phyloP scores from a whole-genome alignment of 2,797 vertebrate genomes.

The Macroramphosus scolopax region DNA sequence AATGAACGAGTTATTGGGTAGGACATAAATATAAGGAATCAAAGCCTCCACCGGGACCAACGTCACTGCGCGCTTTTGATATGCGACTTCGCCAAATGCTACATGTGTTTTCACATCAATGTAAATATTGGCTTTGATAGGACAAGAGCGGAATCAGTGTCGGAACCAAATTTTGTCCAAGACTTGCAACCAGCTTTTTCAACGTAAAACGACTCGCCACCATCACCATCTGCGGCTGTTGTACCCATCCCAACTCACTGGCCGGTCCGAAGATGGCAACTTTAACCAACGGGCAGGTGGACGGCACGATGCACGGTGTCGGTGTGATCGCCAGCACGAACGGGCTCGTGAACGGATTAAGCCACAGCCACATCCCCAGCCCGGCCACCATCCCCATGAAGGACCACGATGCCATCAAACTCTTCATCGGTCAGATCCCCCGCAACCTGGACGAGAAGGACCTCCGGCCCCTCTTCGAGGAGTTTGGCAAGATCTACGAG shows the following conservation, averaged over 20 bases:
- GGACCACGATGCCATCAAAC: conserved; percentile 99
- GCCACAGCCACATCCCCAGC: conserved; percentile 96
- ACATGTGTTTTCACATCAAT: conserved; percentile 76
- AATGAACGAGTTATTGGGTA: conserved; percentile 80
- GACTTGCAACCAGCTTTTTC: conserved; percentile 62
- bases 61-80: conserved; percentile 71
- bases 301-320: conserved; percentile 90
- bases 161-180: conserved; percentile 68
- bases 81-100: conserved; percentile 75
- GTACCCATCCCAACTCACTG: conserved; percentile 67
- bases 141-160: conserved; percentile 70
- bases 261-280: conserved; percentile 93
- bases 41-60: conserved; percentile 75
- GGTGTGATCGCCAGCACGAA: conserved; percentile 89
- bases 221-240: conserved; percentile 54
- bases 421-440: conserved; percentile 99
- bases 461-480: conserved; percentile 98
- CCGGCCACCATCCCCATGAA: conserved; percentile 98
- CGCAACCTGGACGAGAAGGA: conserved; percentile 99
- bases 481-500: conserved; percentile 99
- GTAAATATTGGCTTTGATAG: conserved; percentile 77
- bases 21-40: conserved; percentile 77
- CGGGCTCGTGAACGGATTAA: conserved; percentile 99
- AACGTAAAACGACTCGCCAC: conserved; percentile 44
- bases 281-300: conserved; percentile 99